Conservation (phyloP, 2,113 vertebrate species). For the Pachypanchax playfairii region DNA sequence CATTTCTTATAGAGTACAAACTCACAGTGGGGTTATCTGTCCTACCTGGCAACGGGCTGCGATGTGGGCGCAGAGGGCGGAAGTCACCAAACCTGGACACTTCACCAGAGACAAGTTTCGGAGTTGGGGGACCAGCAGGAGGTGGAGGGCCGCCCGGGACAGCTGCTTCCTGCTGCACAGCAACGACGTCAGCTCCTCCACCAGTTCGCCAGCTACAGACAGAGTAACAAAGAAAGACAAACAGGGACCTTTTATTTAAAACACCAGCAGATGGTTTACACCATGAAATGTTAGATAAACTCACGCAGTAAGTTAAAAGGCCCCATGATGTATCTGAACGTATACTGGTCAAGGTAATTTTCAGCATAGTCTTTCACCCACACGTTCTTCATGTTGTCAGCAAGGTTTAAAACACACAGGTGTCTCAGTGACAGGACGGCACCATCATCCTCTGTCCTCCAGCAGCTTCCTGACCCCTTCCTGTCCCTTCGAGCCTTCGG, state of each 20-base stretch:
- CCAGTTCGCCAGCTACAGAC: conserved; percentile 67
- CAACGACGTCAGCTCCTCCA: conserved; percentile 80
- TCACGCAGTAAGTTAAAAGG: conserved; percentile 86
- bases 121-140: conserved; percentile 86
- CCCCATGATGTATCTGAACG: conserved; percentile 84
- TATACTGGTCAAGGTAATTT: conserved; percentile 83
- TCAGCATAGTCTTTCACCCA: conserved; percentile 85
- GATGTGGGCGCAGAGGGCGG: conserved; percentile 76
- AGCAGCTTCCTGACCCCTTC: conserved; percentile 8
- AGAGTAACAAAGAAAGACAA: no score
- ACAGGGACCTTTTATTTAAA: no score
- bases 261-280: no score
- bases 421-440: conserved; percentile 41
- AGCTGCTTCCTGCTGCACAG: conserved; percentile 76
- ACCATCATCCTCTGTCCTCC: conserved; percentile 29
- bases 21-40: background rate
- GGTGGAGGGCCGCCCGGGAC: conserved; percentile 80
- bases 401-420: conserved; percentile 82
- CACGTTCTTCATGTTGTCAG: conserved; percentile 81
- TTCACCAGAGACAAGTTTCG: conserved; percentile 73
- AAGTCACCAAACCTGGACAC: conserved; percentile 76
- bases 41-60: conserved; percentile 83
- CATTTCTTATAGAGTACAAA: no score
- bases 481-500: background rate
- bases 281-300: no score